These are phyloP conservation scores for Bos javanicus DNA, from an alignment of 2,113 vertebrate species.

Conservation along the genomic window DNA sequence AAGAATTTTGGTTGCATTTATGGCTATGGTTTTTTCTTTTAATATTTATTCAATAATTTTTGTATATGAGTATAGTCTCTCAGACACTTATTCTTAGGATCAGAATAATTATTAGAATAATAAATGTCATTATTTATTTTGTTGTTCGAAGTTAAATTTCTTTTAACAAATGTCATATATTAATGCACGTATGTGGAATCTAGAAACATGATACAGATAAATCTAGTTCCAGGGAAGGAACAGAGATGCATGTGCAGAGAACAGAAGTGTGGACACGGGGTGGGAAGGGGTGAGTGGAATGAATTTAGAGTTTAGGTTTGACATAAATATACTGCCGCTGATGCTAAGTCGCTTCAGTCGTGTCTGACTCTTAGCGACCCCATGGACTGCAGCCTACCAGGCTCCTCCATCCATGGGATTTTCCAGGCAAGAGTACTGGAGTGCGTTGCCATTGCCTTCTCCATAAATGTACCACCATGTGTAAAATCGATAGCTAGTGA, in stretches of 20 bases:
- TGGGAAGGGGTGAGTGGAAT: neutral
- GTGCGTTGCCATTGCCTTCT: no score
- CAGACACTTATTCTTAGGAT: neutral
- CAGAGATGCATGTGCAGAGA: neutral
- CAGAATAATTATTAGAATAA: conserved; percentile 10
- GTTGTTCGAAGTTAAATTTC: neutral
- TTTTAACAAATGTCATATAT: neutral
- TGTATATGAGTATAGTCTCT: neutral
- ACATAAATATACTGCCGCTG: neutral
- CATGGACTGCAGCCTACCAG: no score
- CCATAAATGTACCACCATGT: no score
- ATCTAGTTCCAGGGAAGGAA: neutral
- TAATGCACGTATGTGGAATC: neutral
- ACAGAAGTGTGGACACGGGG: neutral
- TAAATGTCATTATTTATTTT: neutral
- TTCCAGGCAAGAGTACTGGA: no score
- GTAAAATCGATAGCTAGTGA: no score
- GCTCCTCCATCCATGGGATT: no score
- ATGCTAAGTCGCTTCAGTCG: neutral
- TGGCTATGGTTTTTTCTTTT: neutral
- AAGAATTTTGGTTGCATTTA: neutral
- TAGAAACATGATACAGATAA: neutral
- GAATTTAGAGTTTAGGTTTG: neutral
- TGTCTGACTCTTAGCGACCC: neutral
- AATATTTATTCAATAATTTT: neutral